phyloP scores from a whole-genome alignment of 2,888 invertebrate genomes.

The Habrosyne pyritoides region DNA sequence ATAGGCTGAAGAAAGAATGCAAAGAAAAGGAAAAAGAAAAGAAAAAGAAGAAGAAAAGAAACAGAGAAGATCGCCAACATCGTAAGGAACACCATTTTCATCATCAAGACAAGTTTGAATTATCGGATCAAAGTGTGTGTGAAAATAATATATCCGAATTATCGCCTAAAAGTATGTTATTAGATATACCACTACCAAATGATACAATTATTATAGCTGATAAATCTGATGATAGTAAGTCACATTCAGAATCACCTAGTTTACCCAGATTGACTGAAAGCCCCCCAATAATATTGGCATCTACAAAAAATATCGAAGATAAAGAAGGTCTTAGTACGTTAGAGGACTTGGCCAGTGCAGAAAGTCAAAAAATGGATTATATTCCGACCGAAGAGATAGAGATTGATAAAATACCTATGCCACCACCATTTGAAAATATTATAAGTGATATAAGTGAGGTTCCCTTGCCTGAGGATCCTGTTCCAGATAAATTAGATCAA shows the following conservation, averaged over 20 bases:
- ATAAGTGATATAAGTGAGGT: constrained; percentile 74
- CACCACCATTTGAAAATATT: constrained; percentile 63
- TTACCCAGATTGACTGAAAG: constrained; percentile 87
- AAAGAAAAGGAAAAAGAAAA: constrained; percentile 86
- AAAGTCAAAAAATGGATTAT: constrained; percentile 43
- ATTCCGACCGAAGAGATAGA: constrained; percentile 58
- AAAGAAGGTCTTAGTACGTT: constrained; percentile 29
- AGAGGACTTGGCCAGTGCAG: constrained; percentile 34
- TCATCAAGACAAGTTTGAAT: constrained; percentile 79
- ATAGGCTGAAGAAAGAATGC: constrained; percentile 81
- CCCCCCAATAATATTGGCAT: constrained; percentile 68
- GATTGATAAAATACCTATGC: constrained; percentile 73
- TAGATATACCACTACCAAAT: constrained; percentile 70
- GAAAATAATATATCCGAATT: constrained; percentile 47
- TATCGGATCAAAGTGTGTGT: constrained; percentile 42
- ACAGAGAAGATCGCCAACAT: constrained; percentile 89
- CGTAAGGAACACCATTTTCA: constrained; percentile 87
- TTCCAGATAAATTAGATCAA: constrained; percentile 47
- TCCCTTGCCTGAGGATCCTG: constrained; percentile 67
- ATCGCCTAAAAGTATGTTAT: constrained; percentile 58
- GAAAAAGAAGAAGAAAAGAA: constrained; percentile 93
- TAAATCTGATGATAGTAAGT: constrained; percentile 59
- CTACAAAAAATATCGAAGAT: constrained; percentile 44
- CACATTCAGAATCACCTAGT: constrained; percentile 82
- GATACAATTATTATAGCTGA: constrained; percentile 51